Evolutionary conservation across 2,113 vertebrate genomes (phyloP), one percentile per base, ranked within the genome.

Genomic region (Lates calcarifer): DNA sequence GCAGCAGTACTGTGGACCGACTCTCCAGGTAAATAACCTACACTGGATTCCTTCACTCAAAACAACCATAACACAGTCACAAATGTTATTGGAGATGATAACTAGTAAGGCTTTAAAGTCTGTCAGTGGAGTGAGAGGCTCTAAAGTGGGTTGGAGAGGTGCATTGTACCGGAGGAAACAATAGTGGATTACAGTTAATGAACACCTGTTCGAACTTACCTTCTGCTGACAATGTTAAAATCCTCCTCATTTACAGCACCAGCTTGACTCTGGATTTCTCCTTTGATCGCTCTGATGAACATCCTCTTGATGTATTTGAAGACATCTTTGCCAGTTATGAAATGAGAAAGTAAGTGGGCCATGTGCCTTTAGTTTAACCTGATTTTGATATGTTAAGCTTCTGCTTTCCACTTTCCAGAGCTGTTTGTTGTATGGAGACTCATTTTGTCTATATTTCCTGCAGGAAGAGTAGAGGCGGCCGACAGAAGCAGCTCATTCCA

Each of bases 401-500:
- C 31, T 14, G 2, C 17, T 22, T 15, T 35, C 18, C 37, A 7
- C 18, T 66, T 6, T 62, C 5, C 17, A 41, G 6, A 24, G 37
- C 9, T 63, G 2, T 37, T 1, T 17, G 10, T 81, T 58, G 8
- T 64, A 14, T 31, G 9, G 20, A 45, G 15, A 20, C 11, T 84
- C 22, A 28, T 66, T 29, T 39, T 72, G 5, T 26, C 3, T 73
- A 8, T 67, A 2, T 71, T 67, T 79, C 70, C 89, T 89, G 92
- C 94, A 99, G 98, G 95, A 99, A 95, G 92, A 97, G 78, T 88
- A 96, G 89, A 95, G 86, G 94, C 65, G 86, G 90, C 83, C 96
- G 95, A 84, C 95, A 96, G 85, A 99, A 98, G 94, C 98, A 98
- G 96, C 90, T 96, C 82, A 97, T 99, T 89, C 98, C 98, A 24